Base-by-base conservation (phyloP, 2,113 vertebrate genomes). In the Caranx melampygus region DNA sequence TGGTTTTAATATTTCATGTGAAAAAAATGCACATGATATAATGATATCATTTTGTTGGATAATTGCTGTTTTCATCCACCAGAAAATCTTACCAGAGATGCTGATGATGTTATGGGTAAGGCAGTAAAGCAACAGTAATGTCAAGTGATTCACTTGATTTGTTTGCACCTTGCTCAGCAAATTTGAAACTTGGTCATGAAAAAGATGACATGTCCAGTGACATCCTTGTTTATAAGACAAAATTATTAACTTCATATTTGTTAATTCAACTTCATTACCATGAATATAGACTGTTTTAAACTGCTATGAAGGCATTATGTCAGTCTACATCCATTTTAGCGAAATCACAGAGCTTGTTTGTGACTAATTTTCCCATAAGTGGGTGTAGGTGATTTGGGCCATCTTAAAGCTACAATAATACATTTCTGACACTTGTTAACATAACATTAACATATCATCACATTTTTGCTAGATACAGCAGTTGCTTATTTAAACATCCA, bases 51-150 rank as follows among this genome's bases (percentile, higher is more conserved):
- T 20, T 20, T 35, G 31, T 45, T 34, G 16, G 4, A 3, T 5
- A 67, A 21, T 54, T 71, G n/a, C 68, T 40, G 31, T 68, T n/a
- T 73, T 61, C 9, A 74, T 14, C 21, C 42, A 58, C 21, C 2
- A n/a, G 11, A 67, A 59, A n/a, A 16, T 71, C 44, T 58, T 12
- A 71, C 42, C 49, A 20, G 45, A 55, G 40, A 52, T 14, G 40
- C 37, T 37, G 49, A 51, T 51, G 18, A 4, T 14, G 45, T n/a
- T 18, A 18, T 1, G 6, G 18, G 6, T 26, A 20, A 45, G 42
- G 21, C 62, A 31, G n/a, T 45, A 45, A 45, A 31, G 42, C 15
- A 47, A 44, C 65, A 34, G 42, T 11, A 33, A 16, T 47, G 35
- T 51, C 34, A 6, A 37, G 15, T 26, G 2, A 42, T 20, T 70